These are phyloP conservation scores for Salminus brasiliensis DNA, from an alignment of 2,113 vertebrate genomes.

Conservation along the genomic window DNA sequence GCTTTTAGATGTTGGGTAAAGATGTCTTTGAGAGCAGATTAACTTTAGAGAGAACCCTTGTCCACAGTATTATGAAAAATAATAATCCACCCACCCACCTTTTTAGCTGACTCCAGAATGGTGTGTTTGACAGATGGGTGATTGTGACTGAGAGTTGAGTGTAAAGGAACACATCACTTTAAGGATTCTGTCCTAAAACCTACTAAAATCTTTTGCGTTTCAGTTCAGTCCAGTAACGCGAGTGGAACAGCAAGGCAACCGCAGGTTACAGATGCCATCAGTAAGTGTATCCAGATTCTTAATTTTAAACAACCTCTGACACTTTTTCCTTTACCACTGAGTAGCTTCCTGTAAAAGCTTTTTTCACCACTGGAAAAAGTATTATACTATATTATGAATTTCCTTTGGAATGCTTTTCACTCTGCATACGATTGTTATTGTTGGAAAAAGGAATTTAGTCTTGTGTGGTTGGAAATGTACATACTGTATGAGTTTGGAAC, in stretches of 20 bases:
- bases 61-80: too few species aligned
- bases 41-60: too few species aligned
- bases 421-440: slow-evolving; percentile 38
- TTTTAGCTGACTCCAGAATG: too few species aligned
- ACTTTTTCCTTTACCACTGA: slow-evolving; percentile 18
- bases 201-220: slow-evolving; percentile 65
- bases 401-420: slow-evolving; percentile 56
- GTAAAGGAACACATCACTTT: neutral
- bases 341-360: neutral
- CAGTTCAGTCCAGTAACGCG: slow-evolving; percentile 78
- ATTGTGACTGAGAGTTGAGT: neutral
- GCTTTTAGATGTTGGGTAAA: neutral
- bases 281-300: slow-evolving; percentile 72
- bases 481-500: slow-evolving; percentile 35
- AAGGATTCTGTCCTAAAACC: neutral
- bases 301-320: slow-evolving; percentile 52
- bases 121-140: neutral
- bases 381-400: slow-evolving; percentile 19
- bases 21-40: neutral
- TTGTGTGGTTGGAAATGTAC: slow-evolving; percentile 51
- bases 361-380: neutral
- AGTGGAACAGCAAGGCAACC: slow-evolving; percentile 69
- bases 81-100: too few species aligned
- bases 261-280: slow-evolving; percentile 63
- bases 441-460: slow-evolving; percentile 41